Percentiles rank a stretch among this genome's conserved stretches.
phyloP scores from a whole-genome alignment of 2,113 vertebrate genomes.

The Toxostoma redivivum region DNA sequence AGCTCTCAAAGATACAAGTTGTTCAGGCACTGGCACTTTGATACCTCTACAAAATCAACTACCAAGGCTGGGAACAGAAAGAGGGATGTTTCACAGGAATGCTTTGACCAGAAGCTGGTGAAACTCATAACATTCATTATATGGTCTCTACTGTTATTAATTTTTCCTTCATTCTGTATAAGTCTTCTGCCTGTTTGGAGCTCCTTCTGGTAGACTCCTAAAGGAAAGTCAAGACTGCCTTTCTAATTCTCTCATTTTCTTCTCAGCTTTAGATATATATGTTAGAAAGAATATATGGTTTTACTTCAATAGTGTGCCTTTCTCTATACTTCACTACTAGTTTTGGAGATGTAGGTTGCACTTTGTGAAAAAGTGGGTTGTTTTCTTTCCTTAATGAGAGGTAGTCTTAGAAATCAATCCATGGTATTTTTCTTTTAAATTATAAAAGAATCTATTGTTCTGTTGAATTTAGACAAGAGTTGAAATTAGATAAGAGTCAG shows the following conservation, averaged over 20 bases:
- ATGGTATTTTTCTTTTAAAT: neutral
- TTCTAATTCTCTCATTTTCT: neutral
- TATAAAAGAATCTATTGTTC: no score
- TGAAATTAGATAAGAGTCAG: neutral
- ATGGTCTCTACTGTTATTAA: neutral
- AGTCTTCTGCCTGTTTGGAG: neutral
- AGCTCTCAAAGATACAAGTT: neutral
- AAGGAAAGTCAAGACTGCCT: neutral
- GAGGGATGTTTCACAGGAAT: neutral
- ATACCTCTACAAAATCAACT: neutral
- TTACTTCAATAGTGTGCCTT: fast-evolving
- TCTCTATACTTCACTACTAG: neutral
- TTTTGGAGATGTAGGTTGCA: neutral
- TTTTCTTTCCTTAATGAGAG: neutral
- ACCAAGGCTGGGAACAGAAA: neutral
- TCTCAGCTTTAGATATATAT: neutral
- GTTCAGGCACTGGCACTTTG: neutral
- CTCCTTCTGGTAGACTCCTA: neutral
- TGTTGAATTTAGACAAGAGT: no score
- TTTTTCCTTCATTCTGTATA: neutral
- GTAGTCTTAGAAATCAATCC: neutral
- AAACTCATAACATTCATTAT: neutral
- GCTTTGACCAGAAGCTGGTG: neutral
- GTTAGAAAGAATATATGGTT: neutral
- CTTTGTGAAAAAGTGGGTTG: neutral